phyloP scores from a whole-genome alignment of 1,140 invertebrate genomes.

The Heliconius nattereri region DNA sequence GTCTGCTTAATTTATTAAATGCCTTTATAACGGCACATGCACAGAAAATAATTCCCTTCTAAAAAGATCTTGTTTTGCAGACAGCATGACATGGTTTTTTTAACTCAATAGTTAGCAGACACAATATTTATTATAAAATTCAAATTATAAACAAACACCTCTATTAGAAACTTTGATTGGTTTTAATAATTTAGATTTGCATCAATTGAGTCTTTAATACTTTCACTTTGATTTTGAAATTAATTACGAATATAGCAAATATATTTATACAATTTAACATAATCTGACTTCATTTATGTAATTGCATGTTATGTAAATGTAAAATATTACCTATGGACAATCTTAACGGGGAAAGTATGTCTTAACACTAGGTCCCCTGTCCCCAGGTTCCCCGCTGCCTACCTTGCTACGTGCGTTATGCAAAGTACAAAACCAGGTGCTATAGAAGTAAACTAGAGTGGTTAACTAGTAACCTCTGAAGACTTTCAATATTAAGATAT shows the following conservation, averaged over 20 bases:
- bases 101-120: too few species aligned
- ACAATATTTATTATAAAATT: background rate
- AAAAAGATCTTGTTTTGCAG: too few species aligned
- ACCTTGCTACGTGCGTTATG: background rate
- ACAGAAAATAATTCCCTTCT: too few species aligned
- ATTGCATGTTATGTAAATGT: background rate
- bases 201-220: background rate
- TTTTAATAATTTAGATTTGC: background rate
- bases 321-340: background rate
- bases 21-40: too few species aligned
- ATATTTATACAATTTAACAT: background rate
- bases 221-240: slow-evolving; percentile 2
- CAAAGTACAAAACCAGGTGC: background rate
- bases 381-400: too few species aligned
- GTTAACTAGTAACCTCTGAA: too few species aligned
- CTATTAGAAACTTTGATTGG: background rate
- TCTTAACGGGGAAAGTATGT: too few species aligned
- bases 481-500: too few species aligned
- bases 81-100: too few species aligned
- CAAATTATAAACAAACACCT: background rate
- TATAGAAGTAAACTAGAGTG: too few species aligned
- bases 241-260: background rate
- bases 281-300: background rate
- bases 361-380: too few species aligned
- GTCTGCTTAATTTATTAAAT: background rate